Base-by-base conservation (phyloP, 2,113 vertebrate species). In the Opisthocomus hoazin region DNA sequence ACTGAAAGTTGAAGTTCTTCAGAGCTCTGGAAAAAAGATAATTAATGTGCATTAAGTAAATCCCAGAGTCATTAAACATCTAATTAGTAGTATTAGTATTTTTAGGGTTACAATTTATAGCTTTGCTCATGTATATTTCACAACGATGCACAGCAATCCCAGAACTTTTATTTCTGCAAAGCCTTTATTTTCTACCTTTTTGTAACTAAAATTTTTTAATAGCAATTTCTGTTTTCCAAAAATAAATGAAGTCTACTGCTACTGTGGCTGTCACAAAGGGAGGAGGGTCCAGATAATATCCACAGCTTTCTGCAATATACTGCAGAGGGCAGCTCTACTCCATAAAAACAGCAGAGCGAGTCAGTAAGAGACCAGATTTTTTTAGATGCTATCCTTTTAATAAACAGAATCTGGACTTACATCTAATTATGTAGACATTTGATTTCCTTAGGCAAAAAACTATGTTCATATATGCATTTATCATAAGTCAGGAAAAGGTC, bases 1-100 rank as follows among this genome's bases (percentile, higher is more conserved):
- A 98, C 96, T 7, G 99, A 99, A 88, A 99, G 98, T 24, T 98
- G 98, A 46, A 99, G 91, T 91, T 99, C 98, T 95, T 99, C 99
- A 18, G 98, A 98, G 93, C 98, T 99, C 99, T 99, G 85, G 23
- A 61, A 57, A 75, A 81, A 93, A 93, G 26, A 66, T 37, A 77
- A 83, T 5, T 5, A 53, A 66, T 9, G 2, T 6, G 4, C 24
- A 82, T 76, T 22, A 73, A 60, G 34, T 45, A 41, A 79, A 86
- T 46, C 15, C 23, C 24, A 60, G 36, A 54, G 10, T 43, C 11
- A 41, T 51, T 60, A 69, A 79, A 68, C 46, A 68, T 12, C 16
- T 71, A 29, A 39, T 74, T 75, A 61, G 50, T 3, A 92, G 39
- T 27, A 50, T 18, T 17, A 57, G 14, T 64, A 65, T 57, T 71